phyloP scores from a whole-genome alignment of 2,888 invertebrate species.

The Cyrtodaria siliqua region DNA sequence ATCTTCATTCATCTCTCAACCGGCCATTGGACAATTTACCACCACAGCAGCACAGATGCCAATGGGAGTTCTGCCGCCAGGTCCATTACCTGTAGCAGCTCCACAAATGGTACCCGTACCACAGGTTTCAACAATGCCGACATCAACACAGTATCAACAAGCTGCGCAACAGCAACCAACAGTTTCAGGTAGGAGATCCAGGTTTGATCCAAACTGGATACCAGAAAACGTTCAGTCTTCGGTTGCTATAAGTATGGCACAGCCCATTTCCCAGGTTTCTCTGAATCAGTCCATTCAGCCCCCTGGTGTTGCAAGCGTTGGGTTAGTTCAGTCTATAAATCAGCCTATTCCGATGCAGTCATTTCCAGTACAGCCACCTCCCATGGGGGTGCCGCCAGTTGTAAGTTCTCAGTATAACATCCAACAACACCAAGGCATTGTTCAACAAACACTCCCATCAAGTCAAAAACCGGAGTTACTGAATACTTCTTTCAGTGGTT shows the following conservation, averaged over 20 bases:
- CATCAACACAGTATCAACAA: too few species aligned
- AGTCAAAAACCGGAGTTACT: too few species aligned
- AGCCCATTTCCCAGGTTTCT: background rate
- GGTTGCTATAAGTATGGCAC: background rate
- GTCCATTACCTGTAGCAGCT: background rate
- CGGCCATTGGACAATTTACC: too few species aligned
- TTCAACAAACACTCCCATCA: too few species aligned
- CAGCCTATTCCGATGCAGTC: background rate
- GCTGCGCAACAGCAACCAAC: background rate
- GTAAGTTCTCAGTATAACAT: background rate
- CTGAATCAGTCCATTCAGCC: slow-evolving; percentile 2
- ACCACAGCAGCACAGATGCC: too few species aligned
- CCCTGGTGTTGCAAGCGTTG: too few species aligned
- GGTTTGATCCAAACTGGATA: slow-evolving; percentile 44
- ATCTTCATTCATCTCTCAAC: too few species aligned
- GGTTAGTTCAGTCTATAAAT: background rate
- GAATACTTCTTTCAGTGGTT: too few species aligned
- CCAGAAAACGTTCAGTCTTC: slow-evolving; percentile 13
- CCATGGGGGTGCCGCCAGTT: background rate
- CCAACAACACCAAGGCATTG: too few species aligned
- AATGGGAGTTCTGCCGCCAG: too few species aligned
- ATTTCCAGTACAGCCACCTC: background rate
- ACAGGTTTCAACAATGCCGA: background rate
- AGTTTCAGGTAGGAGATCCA: slow-evolving; percentile 16
- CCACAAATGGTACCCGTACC: slow-evolving; percentile 6